phyloP scores from a whole-genome alignment of 2,888 invertebrate genomes.

The Hydraecia micacea region DNA sequence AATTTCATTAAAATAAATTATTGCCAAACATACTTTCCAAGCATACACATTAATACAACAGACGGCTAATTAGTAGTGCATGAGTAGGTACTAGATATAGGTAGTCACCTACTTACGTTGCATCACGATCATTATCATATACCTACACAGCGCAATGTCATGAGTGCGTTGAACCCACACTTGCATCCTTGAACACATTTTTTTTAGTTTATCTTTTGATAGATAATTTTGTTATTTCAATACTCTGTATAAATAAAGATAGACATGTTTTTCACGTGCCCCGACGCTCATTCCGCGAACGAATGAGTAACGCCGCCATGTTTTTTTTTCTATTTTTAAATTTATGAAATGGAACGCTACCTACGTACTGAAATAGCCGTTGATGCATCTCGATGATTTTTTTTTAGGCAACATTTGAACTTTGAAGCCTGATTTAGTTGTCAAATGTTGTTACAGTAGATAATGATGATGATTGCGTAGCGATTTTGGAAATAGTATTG shows the following conservation, averaged over 20 bases:
- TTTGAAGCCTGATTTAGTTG: constrained; percentile 4
- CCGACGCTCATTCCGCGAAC: constrained; percentile 47
- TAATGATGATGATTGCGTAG: constrained; percentile 8
- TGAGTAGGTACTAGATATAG: constrained; percentile 59
- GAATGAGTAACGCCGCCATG: constrained; percentile 58
- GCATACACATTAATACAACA: constrained; percentile 35
- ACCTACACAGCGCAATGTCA: constrained; percentile 86
- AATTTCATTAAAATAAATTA: constrained; percentile 7
- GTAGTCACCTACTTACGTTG: constrained; percentile 72
- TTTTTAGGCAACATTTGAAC: not conserved
- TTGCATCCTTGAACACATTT: constrained; percentile 85
- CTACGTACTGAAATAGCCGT: constrained; percentile 9
- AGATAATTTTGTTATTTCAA: constrained; percentile 80
- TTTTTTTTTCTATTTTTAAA: constrained; percentile 42
- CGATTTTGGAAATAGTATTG: not conserved
- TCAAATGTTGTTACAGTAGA: constrained; percentile 14
- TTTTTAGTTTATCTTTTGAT: constrained; percentile 73
- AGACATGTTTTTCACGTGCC: constrained; percentile 60
- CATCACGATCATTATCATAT: constrained; percentile 79
- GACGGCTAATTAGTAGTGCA: constrained; percentile 55
- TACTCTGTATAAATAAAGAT: constrained; percentile 65
- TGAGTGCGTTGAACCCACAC: constrained; percentile 81
- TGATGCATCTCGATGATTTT: constrained; percentile 17
- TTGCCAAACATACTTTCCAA: constrained; percentile 37
- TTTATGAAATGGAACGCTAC: constrained; percentile 33